Percentiles rank a stretch among this genome's conserved stretches.
Conservation (phyloP, 1,140 invertebrate genomes). For the Zaprionus nigranus region DNA sequence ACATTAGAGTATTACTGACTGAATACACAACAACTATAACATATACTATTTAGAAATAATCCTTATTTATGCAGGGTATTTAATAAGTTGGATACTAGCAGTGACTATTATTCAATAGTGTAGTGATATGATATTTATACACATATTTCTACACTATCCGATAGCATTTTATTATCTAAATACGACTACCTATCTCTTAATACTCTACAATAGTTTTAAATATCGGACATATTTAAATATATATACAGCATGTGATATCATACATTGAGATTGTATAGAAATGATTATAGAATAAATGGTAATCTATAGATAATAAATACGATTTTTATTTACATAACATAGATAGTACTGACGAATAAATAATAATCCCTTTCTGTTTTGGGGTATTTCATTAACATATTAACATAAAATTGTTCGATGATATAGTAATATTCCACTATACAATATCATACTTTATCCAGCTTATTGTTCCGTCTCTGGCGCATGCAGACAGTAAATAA, state of each 20-base stretch:
- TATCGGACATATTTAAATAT: no score
- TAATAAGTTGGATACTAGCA: not conserved
- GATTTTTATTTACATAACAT: not conserved
- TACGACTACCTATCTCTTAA: no score
- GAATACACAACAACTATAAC: no score
- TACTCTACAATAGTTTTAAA: no score
- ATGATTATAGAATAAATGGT: not conserved
- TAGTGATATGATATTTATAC: no score
- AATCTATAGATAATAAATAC: not conserved
- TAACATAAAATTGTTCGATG: not conserved
- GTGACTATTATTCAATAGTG: no score
- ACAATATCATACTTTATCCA: not conserved
- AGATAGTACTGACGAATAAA: not conserved
- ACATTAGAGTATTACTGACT: no score
- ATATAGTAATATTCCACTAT: not conserved
- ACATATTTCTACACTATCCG: no score
- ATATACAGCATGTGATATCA: no score
- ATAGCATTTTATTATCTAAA: no score
- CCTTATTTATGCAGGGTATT: not conserved
- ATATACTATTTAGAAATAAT: not conserved
- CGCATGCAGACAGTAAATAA: conserved; percentile 47
- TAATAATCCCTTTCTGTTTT: not conserved
- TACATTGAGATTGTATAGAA: no score
- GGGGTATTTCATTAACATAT: not conserved
- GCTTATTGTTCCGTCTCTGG: not conserved